Conservation (phyloP, 2,797 vertebrate genomes). For the Onychomys arenicola region DNA sequence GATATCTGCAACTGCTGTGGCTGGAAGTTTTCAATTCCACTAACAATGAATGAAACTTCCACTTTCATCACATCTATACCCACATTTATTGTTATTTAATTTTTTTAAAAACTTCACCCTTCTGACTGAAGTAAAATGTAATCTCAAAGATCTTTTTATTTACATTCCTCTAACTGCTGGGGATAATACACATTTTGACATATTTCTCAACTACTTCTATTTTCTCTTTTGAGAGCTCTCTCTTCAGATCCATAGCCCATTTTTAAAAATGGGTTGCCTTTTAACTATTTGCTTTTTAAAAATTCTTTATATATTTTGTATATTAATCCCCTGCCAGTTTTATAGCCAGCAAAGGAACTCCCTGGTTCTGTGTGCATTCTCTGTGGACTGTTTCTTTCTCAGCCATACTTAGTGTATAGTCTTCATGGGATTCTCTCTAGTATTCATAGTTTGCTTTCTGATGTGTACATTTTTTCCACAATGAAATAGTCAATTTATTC, state of each 20-base stretch:
- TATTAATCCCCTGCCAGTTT: neutral
- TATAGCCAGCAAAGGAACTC: neutral
- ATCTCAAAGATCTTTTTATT: neutral
- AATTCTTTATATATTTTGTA: neutral
- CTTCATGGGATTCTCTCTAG: neutral
- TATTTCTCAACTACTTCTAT: too few relatives aligned
- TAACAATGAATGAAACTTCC: neutral
- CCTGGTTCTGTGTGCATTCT: neutral
- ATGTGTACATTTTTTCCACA: neutral
- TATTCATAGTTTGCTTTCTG: neutral
- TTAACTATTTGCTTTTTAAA: neutral
- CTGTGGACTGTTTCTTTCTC: neutral
- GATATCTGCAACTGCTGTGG: neutral
- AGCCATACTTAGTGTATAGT: neutral
- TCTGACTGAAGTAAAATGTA: neutral
- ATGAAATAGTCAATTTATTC: neutral
- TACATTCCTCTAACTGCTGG: neutral
- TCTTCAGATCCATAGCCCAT: neutral
- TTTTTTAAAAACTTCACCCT: neutral
- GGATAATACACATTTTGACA: neutral
- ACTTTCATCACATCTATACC: rapidly evolving
- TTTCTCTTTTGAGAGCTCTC: neutral
- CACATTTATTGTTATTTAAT: neutral
- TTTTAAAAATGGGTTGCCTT: neutral
- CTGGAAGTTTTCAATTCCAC: neutral